Percentiles rank a stretch among this genome's conserved stretches.
phyloP scores from a whole-genome alignment of 2,113 vertebrate genomes.

The Cavia aperea region DNA sequence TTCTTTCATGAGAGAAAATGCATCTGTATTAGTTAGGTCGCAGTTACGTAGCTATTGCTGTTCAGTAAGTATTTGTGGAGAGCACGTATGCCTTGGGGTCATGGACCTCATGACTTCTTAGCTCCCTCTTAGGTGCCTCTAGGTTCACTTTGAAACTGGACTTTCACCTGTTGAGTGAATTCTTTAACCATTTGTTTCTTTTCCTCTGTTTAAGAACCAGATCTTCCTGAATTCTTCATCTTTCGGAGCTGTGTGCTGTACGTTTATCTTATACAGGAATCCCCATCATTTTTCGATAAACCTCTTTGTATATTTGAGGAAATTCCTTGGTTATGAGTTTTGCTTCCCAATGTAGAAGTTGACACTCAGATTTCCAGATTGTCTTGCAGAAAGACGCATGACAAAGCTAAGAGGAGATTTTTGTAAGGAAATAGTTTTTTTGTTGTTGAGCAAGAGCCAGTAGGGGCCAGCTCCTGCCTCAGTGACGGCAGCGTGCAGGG shows the following conservation, averaged over 20 bases:
- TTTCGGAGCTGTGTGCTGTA: neutral
- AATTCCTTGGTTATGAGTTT: constrained; percentile 24
- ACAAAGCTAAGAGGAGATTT: neutral
- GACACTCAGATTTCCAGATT: neutral
- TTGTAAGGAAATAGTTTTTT: neutral
- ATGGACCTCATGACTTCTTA: neutral
- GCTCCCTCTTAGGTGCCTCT: neutral
- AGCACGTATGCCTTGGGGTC: neutral
- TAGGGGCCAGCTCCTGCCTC: neutral
- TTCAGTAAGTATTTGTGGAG: neutral
- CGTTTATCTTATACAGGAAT: neutral
- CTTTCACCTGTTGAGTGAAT: constrained; percentile 5
- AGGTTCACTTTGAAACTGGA: neutral
- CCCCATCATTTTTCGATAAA: neutral
- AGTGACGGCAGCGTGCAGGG: too few relatives aligned
- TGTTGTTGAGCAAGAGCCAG: neutral
- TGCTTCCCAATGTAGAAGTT: neutral
- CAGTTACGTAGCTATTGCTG: neutral
- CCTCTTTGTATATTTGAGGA: neutral
- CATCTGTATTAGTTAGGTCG: neutral
- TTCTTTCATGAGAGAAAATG: neutral
- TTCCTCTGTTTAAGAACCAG: neutral
- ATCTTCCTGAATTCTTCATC: neutral
- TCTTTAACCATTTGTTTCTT: constrained; percentile 9
- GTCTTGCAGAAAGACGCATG: neutral